Evolutionary conservation across 2,888 invertebrate species (phyloP), one percentile per base, ranked within the genome.

Genomic region (Drosophila picticornis): DNA sequence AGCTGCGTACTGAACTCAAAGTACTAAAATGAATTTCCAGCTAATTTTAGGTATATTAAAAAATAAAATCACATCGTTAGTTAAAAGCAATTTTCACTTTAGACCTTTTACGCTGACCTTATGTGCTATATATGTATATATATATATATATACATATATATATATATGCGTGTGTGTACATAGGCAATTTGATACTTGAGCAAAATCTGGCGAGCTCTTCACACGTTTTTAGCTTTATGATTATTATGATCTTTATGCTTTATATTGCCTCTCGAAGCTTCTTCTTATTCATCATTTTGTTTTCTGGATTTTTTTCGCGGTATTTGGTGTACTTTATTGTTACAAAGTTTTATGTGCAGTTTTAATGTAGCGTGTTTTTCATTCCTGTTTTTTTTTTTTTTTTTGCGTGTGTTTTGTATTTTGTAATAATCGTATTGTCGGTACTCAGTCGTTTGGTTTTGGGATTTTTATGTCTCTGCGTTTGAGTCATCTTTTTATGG

Each of bases 271-370:
- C 43, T 43, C n/a, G 40, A 34, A 11, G 31, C 34, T n/a, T 27
- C 10, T 40, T 40, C 22, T 32, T 34, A 13, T n/a, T 32, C 32
- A 16, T 13, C n/a, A 40, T 58, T 16, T 32, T 58, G 55, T 51
- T 5, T 56, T 60, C 25, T 46, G 16, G 29, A 27, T 38, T 32
- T 50, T 36, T 22, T 77, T 83, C 64, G 67, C 62, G 46, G 70
- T 53, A 71, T 83, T 80, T 60, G 50, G 80, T 48, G 52, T 66
- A 65, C 68, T 77, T 83, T 85, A 75, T 77, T 71, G 71, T 73
- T 51, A 68, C 64, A 72, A 73, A 82, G 70, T 84, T 84, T 88
- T 88, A 84, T 84, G 85, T 71, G 68, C 63, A 64, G 29, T 77
- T 80, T 84, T 74, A 74, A 77, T 77, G 74, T 68, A 36, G 27